Evolutionary conservation across 2,888 invertebrate species (phyloP), one percentile per base, ranked within the genome.

Genomic region (Pantelozetes paolii): DNA sequence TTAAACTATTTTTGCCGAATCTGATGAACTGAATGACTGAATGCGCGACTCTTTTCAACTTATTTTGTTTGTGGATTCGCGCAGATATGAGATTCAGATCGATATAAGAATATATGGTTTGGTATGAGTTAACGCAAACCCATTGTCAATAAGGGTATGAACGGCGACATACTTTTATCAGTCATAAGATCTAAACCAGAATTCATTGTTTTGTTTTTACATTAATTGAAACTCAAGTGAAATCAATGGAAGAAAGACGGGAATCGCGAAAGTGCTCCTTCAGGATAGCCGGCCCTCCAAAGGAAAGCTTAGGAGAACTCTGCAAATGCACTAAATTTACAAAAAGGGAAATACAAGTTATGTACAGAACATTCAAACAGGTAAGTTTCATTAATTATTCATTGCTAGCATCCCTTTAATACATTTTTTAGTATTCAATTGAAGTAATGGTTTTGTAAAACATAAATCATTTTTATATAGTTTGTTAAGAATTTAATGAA

Each of bases 341-440:
- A 50, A 78, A 81, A 72, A 82, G 82, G 75, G 96, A 97, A 85
- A 88, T 97, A 81, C 95, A 96, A 85, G 88, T 93, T 81, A 91
- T 97, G 84, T 97, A 97, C 86, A 87, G 96, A 78, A 94, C 95
- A 77, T 94, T 96, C 86, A 97, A 97, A 85, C 94, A 95, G 79
- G 94, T 93, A 69, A 54, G 73, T 23, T 30, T 18, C 26, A 2
- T 26, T 45, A 23, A 40, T 69, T 48, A 20, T 20, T 28, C 32
- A 20, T 9, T 36, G 36, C n/a, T n/a, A n/a, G n/a, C n/a, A n/a
- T n/a, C 13, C 62, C 67, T 6, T 20, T 57, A 20, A 28, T 23
- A 23, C 30, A 57, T 26, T 57, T 57, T 23, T 8, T 15, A 28
- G 57, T 57, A 20, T 23, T 57, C 13, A 11, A 28, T 30, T 57